Conservation (phyloP, 2,113 vertebrate species). For the Elanoides forficatus region DNA sequence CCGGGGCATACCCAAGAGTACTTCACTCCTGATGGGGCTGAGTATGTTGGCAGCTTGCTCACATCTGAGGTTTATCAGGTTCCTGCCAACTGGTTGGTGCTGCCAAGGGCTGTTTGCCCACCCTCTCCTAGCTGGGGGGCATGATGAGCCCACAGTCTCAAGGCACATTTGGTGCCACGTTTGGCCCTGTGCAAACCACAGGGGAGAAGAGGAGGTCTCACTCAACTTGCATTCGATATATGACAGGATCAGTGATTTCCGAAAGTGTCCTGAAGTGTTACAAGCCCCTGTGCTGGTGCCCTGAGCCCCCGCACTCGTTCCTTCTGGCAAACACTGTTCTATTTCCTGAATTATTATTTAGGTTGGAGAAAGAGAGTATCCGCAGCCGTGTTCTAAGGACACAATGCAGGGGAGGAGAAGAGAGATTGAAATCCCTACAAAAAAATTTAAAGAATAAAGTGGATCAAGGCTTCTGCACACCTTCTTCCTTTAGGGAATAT, state of each 20-base stretch:
- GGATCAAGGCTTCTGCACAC: background rate
- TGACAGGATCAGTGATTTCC: background rate
- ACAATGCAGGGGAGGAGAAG: background rate
- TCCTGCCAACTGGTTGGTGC: background rate
- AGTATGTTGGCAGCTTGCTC: background rate
- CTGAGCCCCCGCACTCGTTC: background rate
- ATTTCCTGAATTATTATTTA: background rate
- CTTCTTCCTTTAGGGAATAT: background rate
- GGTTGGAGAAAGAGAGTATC: background rate
- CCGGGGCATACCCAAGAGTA: accelerated
- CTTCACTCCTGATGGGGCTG: no score
- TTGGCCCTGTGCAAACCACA: background rate
- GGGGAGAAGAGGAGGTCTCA: background rate
- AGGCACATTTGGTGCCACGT: background rate
- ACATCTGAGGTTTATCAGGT: background rate
- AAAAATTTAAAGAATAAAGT: background rate
- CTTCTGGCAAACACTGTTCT: background rate
- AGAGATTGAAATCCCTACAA: background rate
- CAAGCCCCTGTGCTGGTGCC: background rate
- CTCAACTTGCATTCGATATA: background rate
- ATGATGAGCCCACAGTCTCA: background rate
- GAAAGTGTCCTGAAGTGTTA: background rate
- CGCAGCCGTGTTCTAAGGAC: background rate
- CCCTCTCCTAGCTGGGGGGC: background rate
- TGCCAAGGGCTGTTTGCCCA: background rate